Evolutionary conservation across 1,140 invertebrate genomes (phyloP), one percentile per base, ranked within the genome.

Genomic region (Eurosta solidaginis): DNA sequence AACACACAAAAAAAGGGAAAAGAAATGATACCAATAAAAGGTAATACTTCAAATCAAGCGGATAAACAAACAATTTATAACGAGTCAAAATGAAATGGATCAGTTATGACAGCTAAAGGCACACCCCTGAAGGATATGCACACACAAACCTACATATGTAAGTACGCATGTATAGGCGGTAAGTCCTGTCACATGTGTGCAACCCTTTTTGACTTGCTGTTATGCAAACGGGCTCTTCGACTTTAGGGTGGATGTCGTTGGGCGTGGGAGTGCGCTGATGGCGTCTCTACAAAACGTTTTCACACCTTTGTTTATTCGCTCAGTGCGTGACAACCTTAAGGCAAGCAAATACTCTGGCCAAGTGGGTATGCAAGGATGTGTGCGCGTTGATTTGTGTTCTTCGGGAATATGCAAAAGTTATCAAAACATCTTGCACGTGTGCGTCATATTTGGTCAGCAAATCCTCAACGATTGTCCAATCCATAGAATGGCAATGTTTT

Each of bases 11-110:
- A 40, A 6, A 68, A 33, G 17, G 33, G 40, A 6, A 40, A 40
- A 63, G 27, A 29, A 12, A 75, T 47, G 22, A 29, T 75, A 36
- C 22, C 73, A 75, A 75, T 36, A 76, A 76, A 76, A 29, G 20
- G n/a, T 47, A 52, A 76, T 50, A 76, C 75, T 76, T 76, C 75
- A 52, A 52, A 47, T 52, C 42, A 52, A 1, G n/a, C n/a, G 75
- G 49, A 76, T 76, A 52, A 76, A 76, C 75, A 76, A 76, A 76
- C 75, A 52, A 76, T 76, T 76, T 52, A 76, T 76, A 76, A 76
- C 36, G 27, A 74, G 44, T 74, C 73, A 74, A 74, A 74, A 42
- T 29, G 10, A 68, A 40, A 68, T 40, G 59, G 59, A 68, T 68
- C 59, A 68, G 36, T 68, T 68, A 40, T 68, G 59, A 68, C 44